Percentiles rank a stretch among this genome's conserved stretches.
Conservation (phyloP, 64 coral and sea anemone genomes). For the Montipora sp. region DNA sequence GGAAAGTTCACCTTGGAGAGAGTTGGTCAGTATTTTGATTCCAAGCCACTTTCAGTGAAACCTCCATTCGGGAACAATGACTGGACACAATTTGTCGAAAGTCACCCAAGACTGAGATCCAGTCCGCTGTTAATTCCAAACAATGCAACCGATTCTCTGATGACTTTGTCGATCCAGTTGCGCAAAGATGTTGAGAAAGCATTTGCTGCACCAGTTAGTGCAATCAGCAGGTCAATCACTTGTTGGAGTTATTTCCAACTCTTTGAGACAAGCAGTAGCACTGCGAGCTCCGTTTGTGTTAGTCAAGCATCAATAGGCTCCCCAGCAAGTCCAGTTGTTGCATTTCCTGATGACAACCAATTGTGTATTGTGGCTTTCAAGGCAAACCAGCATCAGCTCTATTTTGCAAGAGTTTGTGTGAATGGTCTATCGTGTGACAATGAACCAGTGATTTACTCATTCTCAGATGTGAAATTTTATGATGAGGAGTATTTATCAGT, state of each 20-base stretch:
- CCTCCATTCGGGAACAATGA: constrained; percentile 67
- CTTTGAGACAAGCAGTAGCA: background rate
- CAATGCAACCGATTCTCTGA: constrained; percentile 56
- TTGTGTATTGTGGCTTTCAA: constrained; percentile 24
- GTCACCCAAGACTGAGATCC: constrained; percentile 55
- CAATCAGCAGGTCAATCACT: constrained; percentile 73
- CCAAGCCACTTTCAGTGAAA: constrained; percentile 75
- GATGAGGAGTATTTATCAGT: constrained; percentile 75
- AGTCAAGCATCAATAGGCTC: constrained; percentile 41
- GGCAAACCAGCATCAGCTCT: constrained; percentile 5
- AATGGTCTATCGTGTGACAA: constrained; percentile 19
- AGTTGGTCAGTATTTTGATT: constrained; percentile 97
- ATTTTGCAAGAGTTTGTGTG: constrained; percentile 34
- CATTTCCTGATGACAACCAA: constrained; percentile 41
- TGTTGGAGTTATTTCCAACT: constrained; percentile 56
- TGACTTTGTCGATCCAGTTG: constrained; percentile 53
- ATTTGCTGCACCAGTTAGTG: constrained; percentile 60
- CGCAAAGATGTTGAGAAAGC: constrained; percentile 59
- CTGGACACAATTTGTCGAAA: constrained; percentile 81
- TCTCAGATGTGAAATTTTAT: constrained; percentile 79
- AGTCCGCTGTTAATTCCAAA: constrained; percentile 76
- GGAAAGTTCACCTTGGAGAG: constrained; percentile 95
- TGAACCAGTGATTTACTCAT: constrained; percentile 13
- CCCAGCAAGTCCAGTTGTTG: constrained; percentile 45
- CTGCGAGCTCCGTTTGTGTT: constrained; percentile 3